Conservation (phyloP, 2,888 invertebrate species). For the Cyaniris semiargus region DNA sequence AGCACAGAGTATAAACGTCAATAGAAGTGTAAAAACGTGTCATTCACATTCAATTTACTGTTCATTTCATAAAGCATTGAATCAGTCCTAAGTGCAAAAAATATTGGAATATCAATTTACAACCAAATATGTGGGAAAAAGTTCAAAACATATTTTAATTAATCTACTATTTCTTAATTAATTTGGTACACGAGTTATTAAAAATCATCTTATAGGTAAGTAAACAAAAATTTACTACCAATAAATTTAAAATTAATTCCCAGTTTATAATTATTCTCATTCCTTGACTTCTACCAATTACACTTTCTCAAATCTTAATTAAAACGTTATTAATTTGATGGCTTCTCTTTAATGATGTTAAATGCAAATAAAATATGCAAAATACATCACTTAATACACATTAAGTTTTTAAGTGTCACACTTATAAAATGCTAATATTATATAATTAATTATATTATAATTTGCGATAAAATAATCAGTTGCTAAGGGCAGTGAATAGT, state of each 20-base stretch:
- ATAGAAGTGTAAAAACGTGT: no score
- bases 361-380: slow-evolving; percentile 12
- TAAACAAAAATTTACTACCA: background rate
- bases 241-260: background rate
- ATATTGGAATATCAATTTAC: background rate
- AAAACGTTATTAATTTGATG: background rate
- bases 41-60: no score
- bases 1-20: no score
- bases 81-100: background rate
- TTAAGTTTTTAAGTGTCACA: background rate
- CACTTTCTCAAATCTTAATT: background rate
- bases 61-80: no score
- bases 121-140: background rate
- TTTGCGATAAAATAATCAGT: background rate
- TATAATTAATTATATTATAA: background rate
- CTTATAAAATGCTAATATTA: slow-evolving; percentile 5
- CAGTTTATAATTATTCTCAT: background rate
- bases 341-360: background rate
- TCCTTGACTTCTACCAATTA: background rate
- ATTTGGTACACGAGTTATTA: background rate
- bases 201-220: background rate
- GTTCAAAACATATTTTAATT: background rate
- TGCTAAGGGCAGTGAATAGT: background rate
- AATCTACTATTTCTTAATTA: background rate
- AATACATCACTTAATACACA: background rate